Evolutionary conservation across 2,888 invertebrate species (phyloP).

Genomic region (Drosophila melanosoma): DNA sequence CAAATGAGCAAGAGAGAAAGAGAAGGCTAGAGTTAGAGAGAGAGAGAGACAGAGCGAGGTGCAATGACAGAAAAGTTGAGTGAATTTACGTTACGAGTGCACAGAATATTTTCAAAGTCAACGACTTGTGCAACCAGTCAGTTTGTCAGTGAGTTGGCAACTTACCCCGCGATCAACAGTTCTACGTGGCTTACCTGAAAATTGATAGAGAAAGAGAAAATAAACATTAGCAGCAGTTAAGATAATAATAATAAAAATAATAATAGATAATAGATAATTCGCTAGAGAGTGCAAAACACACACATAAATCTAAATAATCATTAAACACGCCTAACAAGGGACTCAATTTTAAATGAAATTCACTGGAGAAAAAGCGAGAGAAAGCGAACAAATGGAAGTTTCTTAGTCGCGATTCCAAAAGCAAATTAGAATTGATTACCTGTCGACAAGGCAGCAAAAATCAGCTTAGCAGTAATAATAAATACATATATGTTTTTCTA

Average conservation of each 20-base stretch:
- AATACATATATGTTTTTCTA: background rate
- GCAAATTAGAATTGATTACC: constrained; percentile 74
- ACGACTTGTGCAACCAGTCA: constrained; percentile 23
- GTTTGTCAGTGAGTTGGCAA: constrained; percentile 2
- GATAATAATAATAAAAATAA: background rate
- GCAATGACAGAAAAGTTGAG: background rate
- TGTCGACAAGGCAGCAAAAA: constrained; percentile 45
- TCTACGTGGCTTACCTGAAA: constrained; percentile 59
- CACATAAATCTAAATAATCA: constrained; percentile 7
- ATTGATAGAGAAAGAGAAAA: constrained; percentile 18
- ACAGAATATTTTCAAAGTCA: constrained; percentile 42
- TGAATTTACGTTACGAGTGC: constrained; percentile 52
- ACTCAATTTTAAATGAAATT: constrained; percentile 2
- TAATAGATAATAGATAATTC: background rate
- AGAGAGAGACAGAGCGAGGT: background rate
- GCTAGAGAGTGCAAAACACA: constrained; percentile 1
- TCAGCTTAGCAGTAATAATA: constrained; percentile 67
- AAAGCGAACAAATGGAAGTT: background rate
- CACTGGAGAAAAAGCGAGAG: constrained; percentile 15
- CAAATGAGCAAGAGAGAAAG: background rate
- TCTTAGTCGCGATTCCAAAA: constrained; percentile 7
- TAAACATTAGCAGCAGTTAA: constrained; percentile 26
- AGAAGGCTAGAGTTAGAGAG: background rate
- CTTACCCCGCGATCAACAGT: constrained; percentile 14
- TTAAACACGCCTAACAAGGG: background rate